Percentiles rank a stretch among this genome's conserved stretches.
Evolutionary conservation across 2,888 invertebrate species (phyloP).

Genomic region (Hemaris fuciformis): DNA sequence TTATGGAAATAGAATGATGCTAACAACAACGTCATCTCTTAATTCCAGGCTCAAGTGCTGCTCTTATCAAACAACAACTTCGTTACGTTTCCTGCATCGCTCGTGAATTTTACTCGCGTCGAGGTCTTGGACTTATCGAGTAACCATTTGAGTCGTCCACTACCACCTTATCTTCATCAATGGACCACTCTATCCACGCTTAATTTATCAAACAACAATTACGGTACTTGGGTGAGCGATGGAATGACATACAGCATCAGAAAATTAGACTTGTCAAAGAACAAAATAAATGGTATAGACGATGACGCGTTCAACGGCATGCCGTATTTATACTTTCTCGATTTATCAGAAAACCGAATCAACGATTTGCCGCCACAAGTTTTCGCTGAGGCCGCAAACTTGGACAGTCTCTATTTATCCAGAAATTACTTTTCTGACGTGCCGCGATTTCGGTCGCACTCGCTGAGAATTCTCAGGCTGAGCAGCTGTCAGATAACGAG

Average conservation of each 20-base stretch:
- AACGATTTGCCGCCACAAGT: conserved; percentile 77
- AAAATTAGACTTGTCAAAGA: conserved; percentile 84
- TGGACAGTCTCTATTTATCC: conserved; percentile 83
- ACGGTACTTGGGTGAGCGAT: conserved; percentile 59
- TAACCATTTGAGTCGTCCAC: conserved; percentile 76
- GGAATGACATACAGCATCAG: conserved; percentile 62
- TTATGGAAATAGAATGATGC: background rate
- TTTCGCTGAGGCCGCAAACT: conserved; percentile 79
- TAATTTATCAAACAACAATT: conserved; percentile 82
- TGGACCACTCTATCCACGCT: conserved; percentile 76
- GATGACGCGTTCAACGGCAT: conserved; percentile 82
- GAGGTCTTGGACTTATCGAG: conserved; percentile 68
- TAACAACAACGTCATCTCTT: conserved; percentile 9
- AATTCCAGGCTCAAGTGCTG: conserved; percentile 83
- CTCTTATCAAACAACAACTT: conserved; percentile 85
- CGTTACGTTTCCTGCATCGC: conserved; percentile 73
- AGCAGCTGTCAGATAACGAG: conserved; percentile 84
- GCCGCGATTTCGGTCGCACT: conserved; percentile 79
- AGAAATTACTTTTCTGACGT: conserved; percentile 84
- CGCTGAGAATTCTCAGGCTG: conserved; percentile 80
- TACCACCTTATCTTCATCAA: conserved; percentile 65
- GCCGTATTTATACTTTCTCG: conserved; percentile 78
- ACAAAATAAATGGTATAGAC: conserved; percentile 83
- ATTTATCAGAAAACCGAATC: conserved; percentile 87
- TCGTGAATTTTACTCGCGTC: conserved; percentile 75